Conservation (phyloP, 2,888 invertebrate genomes). For the Chloroclystis v-ata region DNA sequence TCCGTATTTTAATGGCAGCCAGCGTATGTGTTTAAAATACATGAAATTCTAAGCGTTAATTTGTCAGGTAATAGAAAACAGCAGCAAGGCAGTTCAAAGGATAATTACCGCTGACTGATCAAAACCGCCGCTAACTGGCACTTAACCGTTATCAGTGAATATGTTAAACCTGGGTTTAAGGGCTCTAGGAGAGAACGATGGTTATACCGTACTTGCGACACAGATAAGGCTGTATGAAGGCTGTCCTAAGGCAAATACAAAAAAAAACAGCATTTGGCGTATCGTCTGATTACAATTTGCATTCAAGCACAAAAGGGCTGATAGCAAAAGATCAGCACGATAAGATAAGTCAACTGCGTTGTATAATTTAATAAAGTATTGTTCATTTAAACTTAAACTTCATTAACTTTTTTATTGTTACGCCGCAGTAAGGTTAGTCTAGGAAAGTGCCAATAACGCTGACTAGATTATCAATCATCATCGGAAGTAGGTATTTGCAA, state of each 20-base stretch:
- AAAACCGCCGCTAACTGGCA: background rate
- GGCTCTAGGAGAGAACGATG: no score
- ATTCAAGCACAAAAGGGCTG: no score
- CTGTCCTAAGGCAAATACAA: no score
- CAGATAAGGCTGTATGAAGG: no score
- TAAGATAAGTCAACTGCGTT: no score
- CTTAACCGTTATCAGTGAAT: background rate
- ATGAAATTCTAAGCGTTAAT: slow-evolving; percentile 1
- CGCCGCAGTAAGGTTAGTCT: background rate
- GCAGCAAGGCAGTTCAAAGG: slow-evolving; percentile 4
- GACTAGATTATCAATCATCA: slow-evolving; percentile 13
- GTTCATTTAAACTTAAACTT: background rate
- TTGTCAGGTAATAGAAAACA: slow-evolving; percentile 3
- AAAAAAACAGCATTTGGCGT: no score
- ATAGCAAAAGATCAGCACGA: no score
- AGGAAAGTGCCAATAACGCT: slow-evolving; percentile 2
- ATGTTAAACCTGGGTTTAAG: background rate
- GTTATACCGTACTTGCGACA: no score
- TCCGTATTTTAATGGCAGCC: no score
- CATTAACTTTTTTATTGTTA: background rate
- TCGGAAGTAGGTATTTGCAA: slow-evolving; percentile 15
- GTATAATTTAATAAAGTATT: background rate
- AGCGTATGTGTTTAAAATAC: no score
- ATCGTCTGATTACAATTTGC: no score
- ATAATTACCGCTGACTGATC: slow-evolving; percentile 5